phyloP scores from a whole-genome alignment of 2,797 vertebrate species.

The Channa striata region DNA sequence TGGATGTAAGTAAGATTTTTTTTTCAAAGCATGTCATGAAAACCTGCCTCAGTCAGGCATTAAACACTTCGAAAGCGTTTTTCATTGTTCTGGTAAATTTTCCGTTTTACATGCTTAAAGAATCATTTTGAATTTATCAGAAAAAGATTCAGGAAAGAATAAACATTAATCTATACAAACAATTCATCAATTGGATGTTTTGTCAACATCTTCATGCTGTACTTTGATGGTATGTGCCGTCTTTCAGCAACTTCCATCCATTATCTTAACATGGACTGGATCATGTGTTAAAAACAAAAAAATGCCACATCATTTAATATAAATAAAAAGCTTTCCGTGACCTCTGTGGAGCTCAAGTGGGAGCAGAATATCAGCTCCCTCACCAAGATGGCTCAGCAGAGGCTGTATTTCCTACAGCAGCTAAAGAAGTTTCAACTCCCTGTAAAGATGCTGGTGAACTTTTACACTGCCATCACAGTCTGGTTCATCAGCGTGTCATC shows the following conservation, averaged over 20 bases:
- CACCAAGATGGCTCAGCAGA: no score
- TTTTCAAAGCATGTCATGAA: neutral
- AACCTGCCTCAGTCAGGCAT: neutral
- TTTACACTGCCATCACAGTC: no score
- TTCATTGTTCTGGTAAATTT: neutral
- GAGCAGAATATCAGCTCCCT: no score
- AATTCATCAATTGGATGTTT: conserved; percentile 11
- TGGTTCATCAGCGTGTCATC: no score
- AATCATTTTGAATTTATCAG: neutral
- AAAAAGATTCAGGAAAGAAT: neutral
- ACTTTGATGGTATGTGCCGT: conserved; percentile 1
- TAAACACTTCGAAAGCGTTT: neutral
- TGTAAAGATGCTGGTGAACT: no score
- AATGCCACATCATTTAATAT: no score
- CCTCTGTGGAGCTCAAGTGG: no score
- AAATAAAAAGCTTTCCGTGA: no score
- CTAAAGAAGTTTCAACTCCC: no score
- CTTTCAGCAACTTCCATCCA: neutral
- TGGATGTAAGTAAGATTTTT: neutral
- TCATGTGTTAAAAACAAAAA: no score
- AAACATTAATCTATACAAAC: conserved; percentile 4
- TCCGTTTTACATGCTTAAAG: neutral
- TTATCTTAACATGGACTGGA: no score
- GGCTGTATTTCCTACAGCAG: no score
- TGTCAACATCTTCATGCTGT: neutral